Conservation (phyloP, 2,888 invertebrate species). For the Cyclophora albipunctata region DNA sequence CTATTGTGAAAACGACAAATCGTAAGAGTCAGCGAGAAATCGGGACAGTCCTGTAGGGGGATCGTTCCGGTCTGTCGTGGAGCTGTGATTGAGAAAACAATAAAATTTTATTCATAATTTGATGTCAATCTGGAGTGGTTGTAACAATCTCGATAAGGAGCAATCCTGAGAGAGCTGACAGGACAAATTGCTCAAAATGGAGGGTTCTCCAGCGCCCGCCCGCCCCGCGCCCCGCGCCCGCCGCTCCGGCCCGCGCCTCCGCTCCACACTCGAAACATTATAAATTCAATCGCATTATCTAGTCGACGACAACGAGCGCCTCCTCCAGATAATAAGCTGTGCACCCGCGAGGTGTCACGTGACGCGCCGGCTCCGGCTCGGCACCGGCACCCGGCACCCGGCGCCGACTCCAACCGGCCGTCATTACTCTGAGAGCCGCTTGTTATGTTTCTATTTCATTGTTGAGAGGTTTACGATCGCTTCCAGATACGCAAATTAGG, state of each 20-base stretch:
- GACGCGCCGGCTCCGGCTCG: not conserved
- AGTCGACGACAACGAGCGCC: slow-evolving; percentile 12
- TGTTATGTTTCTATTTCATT: no score
- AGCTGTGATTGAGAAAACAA: slow-evolving; percentile 17
- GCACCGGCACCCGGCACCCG: no score
- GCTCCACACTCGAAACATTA: slow-evolving; percentile 16
- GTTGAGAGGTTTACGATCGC: slow-evolving; percentile 2
- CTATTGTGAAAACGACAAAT: no score
- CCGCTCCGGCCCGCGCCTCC: not conserved
- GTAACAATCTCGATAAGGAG: slow-evolving; percentile 8
- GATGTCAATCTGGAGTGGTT: slow-evolving; percentile 9
- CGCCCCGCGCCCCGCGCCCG: slow-evolving; percentile 5
- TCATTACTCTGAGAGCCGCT: no score
- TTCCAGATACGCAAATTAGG: slow-evolving; percentile 16
- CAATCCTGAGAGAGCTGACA: slow-evolving; percentile 11
- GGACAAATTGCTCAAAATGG: slow-evolving; percentile 16
- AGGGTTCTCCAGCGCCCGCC: slow-evolving; percentile 7
- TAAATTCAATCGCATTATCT: slow-evolving; percentile 34
- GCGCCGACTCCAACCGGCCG: no score
- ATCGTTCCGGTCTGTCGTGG: not conserved
- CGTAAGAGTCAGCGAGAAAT: no score
- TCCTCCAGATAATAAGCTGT: slow-evolving; percentile 12
- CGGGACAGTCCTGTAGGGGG: no score
- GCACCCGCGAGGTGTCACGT: slow-evolving; percentile 3
- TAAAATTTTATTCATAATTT: slow-evolving; percentile 27